These are phyloP conservation scores for Philopedon plagiatum DNA, from an alignment of 2,888 invertebrate genomes.

Conservation along the genomic window DNA sequence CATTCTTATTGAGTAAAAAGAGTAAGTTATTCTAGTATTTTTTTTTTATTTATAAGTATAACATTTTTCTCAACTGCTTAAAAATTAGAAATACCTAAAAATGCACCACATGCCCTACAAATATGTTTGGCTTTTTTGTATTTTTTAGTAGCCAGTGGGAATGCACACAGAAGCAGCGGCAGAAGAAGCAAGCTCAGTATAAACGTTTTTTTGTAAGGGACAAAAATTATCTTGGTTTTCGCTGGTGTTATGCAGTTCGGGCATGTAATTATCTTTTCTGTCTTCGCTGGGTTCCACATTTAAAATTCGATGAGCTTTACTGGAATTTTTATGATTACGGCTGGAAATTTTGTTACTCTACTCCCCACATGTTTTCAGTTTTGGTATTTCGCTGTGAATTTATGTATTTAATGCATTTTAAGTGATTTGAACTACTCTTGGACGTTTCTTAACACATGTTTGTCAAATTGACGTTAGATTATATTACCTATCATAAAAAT, in stretches of 20 bases:
- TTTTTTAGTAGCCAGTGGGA: slow-evolving; percentile 22
- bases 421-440: too few relatives aligned
- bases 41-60: too few relatives aligned
- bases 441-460: too few relatives aligned
- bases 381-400: too few relatives aligned
- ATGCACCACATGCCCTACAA: slow-evolving; percentile 39
- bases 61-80: too few relatives aligned
- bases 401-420: too few relatives aligned
- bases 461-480: too few relatives aligned
- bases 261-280: slow-evolving; percentile 41
- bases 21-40: too few relatives aligned
- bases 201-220: slow-evolving; percentile 8
- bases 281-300: slow-evolving; percentile 34
- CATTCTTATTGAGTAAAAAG: too few relatives aligned
- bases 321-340: neutral
- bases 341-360: neutral
- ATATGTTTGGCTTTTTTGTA: slow-evolving; percentile 25
- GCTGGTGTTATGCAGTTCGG: slow-evolving; percentile 46
- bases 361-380: too few relatives aligned
- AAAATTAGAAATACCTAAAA: slow-evolving; percentile 1
- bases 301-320: neutral
- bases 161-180: neutral
- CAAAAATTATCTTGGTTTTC: slow-evolving; percentile 18
- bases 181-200: neutral
- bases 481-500: too few relatives aligned